phyloP scores from a whole-genome alignment of 1,140 invertebrate genomes.

The Drosophila nigromelanica region DNA sequence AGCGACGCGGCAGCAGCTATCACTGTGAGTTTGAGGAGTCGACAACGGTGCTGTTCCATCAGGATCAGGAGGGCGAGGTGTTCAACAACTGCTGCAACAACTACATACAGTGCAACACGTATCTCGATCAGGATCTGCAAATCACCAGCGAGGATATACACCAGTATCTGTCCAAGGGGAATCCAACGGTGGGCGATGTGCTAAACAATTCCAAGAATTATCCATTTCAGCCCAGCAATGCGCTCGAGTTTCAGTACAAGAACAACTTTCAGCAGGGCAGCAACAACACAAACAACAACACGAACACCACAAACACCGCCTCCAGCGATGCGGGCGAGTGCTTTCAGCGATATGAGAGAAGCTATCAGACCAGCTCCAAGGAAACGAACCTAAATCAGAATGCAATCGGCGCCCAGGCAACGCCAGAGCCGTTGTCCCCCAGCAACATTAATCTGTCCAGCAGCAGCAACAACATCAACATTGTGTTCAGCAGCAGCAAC shows the following conservation, averaged over 20 bases:
- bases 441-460: conserved; percentile 81
- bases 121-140: conserved; percentile 81
- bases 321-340: conserved; percentile 73
- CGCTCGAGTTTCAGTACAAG: conserved; percentile 81
- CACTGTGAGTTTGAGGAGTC: conserved; percentile 80
- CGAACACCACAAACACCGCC: conserved; percentile 65
- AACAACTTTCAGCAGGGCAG: conserved; percentile 77
- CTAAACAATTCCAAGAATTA: conserved; percentile 82
- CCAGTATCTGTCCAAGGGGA: conserved; percentile 79
- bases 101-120: conserved; percentile 81
- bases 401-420: not conserved
- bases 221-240: conserved; percentile 81
- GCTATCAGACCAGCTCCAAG: conserved; percentile 57
- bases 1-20: conserved; percentile 69
- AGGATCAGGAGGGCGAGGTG: conserved; percentile 72
- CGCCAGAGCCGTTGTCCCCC: conserved; percentile 60
- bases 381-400: conserved; percentile 81
- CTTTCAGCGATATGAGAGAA: conserved; percentile 66
- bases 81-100: conserved; percentile 83
- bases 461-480: conserved; percentile 82
- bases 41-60: conserved; percentile 79
- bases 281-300: conserved; percentile 60
- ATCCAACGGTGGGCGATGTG: conserved; percentile 59
- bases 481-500: conserved; percentile 70
- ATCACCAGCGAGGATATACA: conserved; percentile 83